Percentiles rank a stretch among this genome's conserved stretches.
Conservation (phyloP, 1,140 invertebrate genomes). For the Spodoptera litura region DNA sequence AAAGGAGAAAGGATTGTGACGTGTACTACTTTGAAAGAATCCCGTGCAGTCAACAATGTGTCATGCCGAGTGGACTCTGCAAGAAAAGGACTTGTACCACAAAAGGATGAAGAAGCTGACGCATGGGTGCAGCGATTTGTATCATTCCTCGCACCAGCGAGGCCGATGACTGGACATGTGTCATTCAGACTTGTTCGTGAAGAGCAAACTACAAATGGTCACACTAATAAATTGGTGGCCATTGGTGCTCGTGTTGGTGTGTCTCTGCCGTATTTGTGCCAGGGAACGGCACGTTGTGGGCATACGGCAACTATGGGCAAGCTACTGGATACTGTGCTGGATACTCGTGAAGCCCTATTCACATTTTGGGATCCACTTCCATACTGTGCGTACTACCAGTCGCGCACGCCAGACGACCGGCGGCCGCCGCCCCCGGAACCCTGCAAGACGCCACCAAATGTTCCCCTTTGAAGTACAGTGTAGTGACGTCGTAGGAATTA, state of each 20-base stretch:
- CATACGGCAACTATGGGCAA: slow-evolving; percentile 87
- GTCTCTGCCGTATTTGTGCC: slow-evolving; percentile 91
- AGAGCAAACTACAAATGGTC: slow-evolving; percentile 76
- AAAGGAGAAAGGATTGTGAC: slow-evolving; percentile 91
- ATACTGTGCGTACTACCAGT: slow-evolving; percentile 93
- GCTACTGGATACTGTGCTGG: slow-evolving; percentile 89
- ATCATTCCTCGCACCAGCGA: slow-evolving; percentile 86
- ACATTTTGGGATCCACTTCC: slow-evolving; percentile 93
- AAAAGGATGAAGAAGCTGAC: slow-evolving; percentile 89
- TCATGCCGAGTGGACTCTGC: slow-evolving; percentile 90
- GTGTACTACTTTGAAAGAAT: slow-evolving; percentile 92
- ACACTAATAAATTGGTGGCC: slow-evolving; percentile 77
- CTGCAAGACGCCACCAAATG: slow-evolving; percentile 80
- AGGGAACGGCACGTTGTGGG: slow-evolving; percentile 87
- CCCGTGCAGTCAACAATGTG: slow-evolving; percentile 91
- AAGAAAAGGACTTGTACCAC: slow-evolving; percentile 89
- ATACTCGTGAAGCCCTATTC: slow-evolving; percentile 92
- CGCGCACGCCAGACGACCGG: slow-evolving; percentile 89
- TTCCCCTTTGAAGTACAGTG: slow-evolving; percentile 78
- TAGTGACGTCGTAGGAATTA: slow-evolving; percentile 74
- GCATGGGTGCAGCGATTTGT: slow-evolving; percentile 91
- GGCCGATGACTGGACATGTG: slow-evolving; percentile 90
- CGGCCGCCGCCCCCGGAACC: slow-evolving; percentile 73
- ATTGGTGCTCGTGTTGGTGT: slow-evolving; percentile 92
- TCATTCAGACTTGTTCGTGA: slow-evolving; percentile 90